Evolutionary conservation across 2,888 invertebrate species (phyloP), one percentile per base, ranked within the genome.

Genomic region (Napeogenes sylphis): DNA sequence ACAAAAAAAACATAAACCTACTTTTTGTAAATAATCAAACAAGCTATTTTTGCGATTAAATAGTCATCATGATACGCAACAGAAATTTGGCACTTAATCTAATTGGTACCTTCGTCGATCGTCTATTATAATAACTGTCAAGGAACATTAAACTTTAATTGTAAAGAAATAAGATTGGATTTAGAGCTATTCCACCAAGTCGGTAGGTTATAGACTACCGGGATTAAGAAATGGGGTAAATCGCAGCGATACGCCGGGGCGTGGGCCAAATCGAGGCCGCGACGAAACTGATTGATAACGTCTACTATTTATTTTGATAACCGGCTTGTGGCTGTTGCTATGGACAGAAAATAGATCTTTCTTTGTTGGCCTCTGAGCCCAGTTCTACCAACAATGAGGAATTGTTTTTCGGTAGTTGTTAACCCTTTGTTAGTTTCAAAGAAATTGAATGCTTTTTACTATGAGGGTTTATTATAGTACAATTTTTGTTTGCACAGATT

Each of bases 281-380:
- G 84, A 84, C 86, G 86, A 83, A 85, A 87, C 81, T 84, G 86
- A 86, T 87, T 88, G 88, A 89, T 90, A 88, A 86, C 81, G 79
- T 76, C 74, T 75, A 72, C 10, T 78, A 77, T 79, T 78, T 76
- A 80, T 78, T 69, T 75, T 79, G 80, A 81, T 83, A 77, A 72
- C 66, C 68, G 79, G 77, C 76, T 75, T 75, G 67, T 70, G 70
- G 71, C 71, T 78, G 84, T 85, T 83, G 79, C 86, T 77, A 83
- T 75, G 81, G 76, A 69, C 66, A 51, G 33, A 57, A 56, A 59
- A 56, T 21, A 4, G 30, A 21, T 21, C 32, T 57, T 47, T 47
- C 14, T 46, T 45, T 58, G 55, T 51, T 14, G 21, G 21, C 14
- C n/a, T 4, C 2, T 14, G 21, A 2, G 8, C 8, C 42, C 8